Percentiles rank a stretch among this genome's conserved stretches.
Conservation (phyloP, 2,888 invertebrate species). For the Aelia acuminata region DNA sequence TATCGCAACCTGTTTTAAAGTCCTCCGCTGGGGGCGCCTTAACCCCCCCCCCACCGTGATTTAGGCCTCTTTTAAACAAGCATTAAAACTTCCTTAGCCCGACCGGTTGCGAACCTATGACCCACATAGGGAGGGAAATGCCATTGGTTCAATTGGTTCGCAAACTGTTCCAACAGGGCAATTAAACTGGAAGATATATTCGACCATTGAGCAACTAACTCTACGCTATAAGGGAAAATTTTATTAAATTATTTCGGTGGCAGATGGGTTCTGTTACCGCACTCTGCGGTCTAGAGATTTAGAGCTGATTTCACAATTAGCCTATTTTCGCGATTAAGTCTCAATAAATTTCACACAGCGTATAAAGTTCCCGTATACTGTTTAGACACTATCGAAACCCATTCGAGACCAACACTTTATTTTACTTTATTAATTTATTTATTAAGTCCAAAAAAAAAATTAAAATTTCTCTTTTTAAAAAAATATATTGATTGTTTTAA, state of each 20-base stretch:
- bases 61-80: background rate
- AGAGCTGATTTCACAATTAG: background rate
- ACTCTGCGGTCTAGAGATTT: background rate
- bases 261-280: background rate
- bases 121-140: background rate
- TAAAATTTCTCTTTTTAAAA: too few species aligned
- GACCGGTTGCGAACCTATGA: background rate
- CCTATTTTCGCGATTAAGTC: too few species aligned
- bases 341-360: too few species aligned
- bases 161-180: background rate
- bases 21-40: background rate
- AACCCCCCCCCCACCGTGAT: background rate
- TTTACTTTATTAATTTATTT: too few species aligned
- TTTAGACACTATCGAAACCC: too few species aligned
- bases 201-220: background rate
- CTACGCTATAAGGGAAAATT: background rate
- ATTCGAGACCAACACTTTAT: too few species aligned
- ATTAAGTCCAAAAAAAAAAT: too few species aligned
- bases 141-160: background rate
- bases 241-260: background rate
- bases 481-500: too few species aligned
- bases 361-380: too few species aligned
- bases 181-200: background rate
- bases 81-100: conserved; percentile 1
- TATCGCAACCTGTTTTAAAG: conserved; percentile 33